phyloP scores from a whole-genome alignment of 2,797 vertebrate species.

The Catostomus latipinnis region DNA sequence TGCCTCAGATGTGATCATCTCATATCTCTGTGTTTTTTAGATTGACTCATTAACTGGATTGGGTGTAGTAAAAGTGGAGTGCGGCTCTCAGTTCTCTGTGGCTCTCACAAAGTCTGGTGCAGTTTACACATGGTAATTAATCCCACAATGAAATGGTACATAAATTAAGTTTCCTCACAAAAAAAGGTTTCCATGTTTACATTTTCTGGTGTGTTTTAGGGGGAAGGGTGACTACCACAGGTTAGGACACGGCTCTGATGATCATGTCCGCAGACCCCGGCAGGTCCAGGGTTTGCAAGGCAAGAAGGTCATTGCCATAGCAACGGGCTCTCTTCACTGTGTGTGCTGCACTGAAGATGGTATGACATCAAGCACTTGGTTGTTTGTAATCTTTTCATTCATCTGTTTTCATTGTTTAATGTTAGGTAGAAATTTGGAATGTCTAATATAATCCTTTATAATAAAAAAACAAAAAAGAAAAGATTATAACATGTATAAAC shows the following conservation, averaged over 20 bases:
- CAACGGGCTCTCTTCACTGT: conserved; percentile 96
- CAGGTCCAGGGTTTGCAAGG: conserved; percentile 98
- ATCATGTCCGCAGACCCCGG: conserved; percentile 93
- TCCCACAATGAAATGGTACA: not conserved
- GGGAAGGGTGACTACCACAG: conserved; percentile 98
- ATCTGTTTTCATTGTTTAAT: too few species aligned
- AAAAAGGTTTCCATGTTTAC: not conserved
- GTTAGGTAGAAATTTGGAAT: too few species aligned
- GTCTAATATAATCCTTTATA: too few species aligned
- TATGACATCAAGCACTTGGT: conserved; percentile 64
- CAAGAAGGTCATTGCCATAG: conserved; percentile 99
- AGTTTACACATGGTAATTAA: conserved; percentile 92
- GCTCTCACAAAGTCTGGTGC: conserved; percentile 95
- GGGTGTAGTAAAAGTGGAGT: conserved; percentile 96
- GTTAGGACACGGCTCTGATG: conserved; percentile 95
- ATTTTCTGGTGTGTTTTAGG: conserved; percentile 73
- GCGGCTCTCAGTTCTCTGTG: conserved; percentile 98
- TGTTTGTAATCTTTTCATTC: too few species aligned
- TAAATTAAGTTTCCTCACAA: not conserved
- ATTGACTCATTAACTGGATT: conserved; percentile 97
- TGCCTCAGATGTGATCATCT: not conserved
- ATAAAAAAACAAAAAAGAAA: too few species aligned
- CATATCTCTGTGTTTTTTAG: conserved; percentile 69
- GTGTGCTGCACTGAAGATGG: conserved; percentile 99
- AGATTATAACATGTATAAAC: too few species aligned